Percentiles rank a stretch among this genome's conserved stretches.
Evolutionary conservation across 2,888 invertebrate genomes (phyloP).

Genomic region (Chymomyza amoena): DNA sequence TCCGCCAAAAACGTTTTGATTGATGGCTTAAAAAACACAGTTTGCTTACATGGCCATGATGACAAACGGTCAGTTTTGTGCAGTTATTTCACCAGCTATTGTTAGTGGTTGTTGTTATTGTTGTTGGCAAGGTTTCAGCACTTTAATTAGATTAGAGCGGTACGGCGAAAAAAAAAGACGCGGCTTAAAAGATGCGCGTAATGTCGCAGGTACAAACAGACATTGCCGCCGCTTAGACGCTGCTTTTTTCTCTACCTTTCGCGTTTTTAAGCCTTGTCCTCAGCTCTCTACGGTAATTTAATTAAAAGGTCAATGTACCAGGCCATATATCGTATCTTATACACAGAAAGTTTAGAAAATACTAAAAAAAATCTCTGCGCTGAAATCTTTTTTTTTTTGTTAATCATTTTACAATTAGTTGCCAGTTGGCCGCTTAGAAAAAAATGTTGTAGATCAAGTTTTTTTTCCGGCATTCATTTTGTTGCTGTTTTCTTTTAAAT

Average conservation of each 20-base stretch:
- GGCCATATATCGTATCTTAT: not conserved
- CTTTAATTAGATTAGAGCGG: conserved; percentile 60
- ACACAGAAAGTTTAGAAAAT: conserved; percentile 3
- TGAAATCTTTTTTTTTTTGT: conserved; percentile 18
- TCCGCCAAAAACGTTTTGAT: conserved; percentile 32
- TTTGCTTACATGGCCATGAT: not conserved
- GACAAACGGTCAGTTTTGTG: not conserved
- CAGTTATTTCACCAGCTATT: not conserved
- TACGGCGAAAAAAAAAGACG: not conserved
- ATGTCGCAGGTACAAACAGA: not conserved
- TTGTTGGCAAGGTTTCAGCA: conserved; percentile 45
- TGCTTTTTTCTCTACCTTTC: not conserved
- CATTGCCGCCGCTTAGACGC: not conserved
- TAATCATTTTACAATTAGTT: conserved; percentile 38
- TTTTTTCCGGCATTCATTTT: conserved; percentile 11
- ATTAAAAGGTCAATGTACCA: conserved; percentile 59
- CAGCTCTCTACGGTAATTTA: conserved; percentile 48
- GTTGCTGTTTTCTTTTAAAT: conserved; percentile 11
- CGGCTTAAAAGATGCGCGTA: not conserved
- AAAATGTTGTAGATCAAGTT: conserved; percentile 30
- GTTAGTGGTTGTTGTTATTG: not conserved
- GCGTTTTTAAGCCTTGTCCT: not conserved
- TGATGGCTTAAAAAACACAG: not conserved
- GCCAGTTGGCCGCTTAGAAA: conserved; percentile 7
- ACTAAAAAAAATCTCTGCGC: conserved; percentile 3